Conservation (phyloP, 30 jellyfish, hydroid and myxozoan genomes). For the Pseudorhiza aurosa region DNA sequence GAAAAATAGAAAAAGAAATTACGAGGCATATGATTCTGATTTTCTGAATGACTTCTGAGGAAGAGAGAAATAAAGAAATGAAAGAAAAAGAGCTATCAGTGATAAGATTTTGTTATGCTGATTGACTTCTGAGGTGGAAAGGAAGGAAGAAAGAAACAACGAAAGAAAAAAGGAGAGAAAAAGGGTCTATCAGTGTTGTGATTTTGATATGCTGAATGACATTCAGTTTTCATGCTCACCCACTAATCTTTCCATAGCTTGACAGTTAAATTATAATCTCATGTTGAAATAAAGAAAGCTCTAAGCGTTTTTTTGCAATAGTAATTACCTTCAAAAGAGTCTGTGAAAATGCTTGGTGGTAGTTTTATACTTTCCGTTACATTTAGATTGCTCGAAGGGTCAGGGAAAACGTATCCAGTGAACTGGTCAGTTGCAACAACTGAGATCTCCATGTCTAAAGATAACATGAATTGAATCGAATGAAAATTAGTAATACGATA, state of each 20-base stretch:
- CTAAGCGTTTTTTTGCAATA: neutral
- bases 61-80: neutral
- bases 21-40: too few relatives aligned
- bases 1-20: neutral
- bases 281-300: too few relatives aligned
- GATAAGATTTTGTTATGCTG: too few relatives aligned
- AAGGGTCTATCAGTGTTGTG: too few relatives aligned
- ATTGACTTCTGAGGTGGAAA: too few relatives aligned
- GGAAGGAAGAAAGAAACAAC: neutral
- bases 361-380: slow-evolving; percentile 50
- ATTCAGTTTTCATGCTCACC: too few relatives aligned
- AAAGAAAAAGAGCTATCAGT: neutral
- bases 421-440: slow-evolving; percentile 33
- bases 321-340: slow-evolving; percentile 22
- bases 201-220: too few relatives aligned
- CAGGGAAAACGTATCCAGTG: slow-evolving; percentile 44
- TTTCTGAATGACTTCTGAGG: neutral
- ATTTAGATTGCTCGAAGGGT: slow-evolving; percentile 32
- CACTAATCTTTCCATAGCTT: too few relatives aligned
- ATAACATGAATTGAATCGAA: neutral
- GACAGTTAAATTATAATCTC: too few relatives aligned
- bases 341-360: slow-evolving; percentile 31
- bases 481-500: too few relatives aligned
- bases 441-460: slow-evolving; percentile 65
- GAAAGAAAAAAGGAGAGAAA: neutral